Conservation (phyloP, 2,113 vertebrate species). For the Lepus europaeus region DNA sequence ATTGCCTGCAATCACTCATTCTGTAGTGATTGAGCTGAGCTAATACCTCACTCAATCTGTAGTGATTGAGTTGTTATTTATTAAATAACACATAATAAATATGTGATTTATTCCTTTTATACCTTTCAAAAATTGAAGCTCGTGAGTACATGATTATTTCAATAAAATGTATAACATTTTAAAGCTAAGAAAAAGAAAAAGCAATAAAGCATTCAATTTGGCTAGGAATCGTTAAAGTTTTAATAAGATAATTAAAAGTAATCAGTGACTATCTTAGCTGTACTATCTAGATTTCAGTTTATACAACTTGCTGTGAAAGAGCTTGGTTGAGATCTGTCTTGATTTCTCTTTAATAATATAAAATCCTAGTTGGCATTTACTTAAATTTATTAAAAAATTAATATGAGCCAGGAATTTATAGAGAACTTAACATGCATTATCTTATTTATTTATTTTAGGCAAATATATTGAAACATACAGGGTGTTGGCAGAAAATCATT, state of each 20-base stretch:
- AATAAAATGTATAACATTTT: constrained; percentile 12
- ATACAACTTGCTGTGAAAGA: background rate
- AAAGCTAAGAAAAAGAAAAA: background rate
- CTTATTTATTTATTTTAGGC: background rate
- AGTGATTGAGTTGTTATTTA: no score
- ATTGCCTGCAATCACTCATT: background rate
- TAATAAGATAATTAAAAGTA: constrained; percentile 21
- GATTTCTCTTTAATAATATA: constrained; percentile 45
- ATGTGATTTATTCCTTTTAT: background rate
- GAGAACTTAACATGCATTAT: background rate
- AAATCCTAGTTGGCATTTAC: constrained; percentile 46
- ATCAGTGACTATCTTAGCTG: background rate
- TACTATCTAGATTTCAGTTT: constrained; percentile 36
- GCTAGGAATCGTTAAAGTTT: background rate
- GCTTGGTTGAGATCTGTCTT: background rate
- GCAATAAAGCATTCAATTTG: background rate
- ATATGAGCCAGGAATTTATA: background rate
- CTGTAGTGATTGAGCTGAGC: background rate
- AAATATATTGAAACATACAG: constrained; percentile 83
- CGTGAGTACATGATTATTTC: background rate
- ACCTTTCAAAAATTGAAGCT: background rate
- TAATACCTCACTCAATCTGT: no score
- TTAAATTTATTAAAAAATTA: constrained; percentile 55
- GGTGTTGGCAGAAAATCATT: constrained; percentile 83
- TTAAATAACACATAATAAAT: background rate